These are phyloP conservation scores for Tringa solitaria DNA, from an alignment of 2,113 vertebrate genomes.

Conservation along the genomic window DNA sequence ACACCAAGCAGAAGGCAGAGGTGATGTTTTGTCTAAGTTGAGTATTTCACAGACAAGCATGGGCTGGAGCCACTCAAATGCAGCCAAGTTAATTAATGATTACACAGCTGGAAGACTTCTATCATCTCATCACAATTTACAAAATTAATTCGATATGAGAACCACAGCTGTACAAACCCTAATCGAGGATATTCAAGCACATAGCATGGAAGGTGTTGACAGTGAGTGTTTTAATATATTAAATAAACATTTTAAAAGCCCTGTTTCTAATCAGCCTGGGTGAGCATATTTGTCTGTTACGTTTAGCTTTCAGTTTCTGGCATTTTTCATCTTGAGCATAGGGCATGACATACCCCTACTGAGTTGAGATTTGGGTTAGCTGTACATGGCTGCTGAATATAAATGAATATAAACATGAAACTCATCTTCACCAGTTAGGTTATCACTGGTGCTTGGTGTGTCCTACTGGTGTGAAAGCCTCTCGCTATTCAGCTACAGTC, in stretches of 20 bases:
- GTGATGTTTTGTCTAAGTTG: constrained; percentile 14
- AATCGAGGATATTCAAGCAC: constrained; percentile 55
- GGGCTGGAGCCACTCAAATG: constrained; percentile 36
- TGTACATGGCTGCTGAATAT: background rate
- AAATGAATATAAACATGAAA: background rate
- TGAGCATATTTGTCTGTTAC: background rate
- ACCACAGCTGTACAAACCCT: constrained; percentile 51
- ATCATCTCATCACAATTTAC: constrained; percentile 55
- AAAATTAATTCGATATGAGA: constrained; percentile 61
- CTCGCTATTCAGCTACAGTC: background rate
- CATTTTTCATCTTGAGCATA: background rate
- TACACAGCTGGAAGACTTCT: constrained; percentile 67
- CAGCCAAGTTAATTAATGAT: constrained; percentile 68
- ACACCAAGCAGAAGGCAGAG: background rate
- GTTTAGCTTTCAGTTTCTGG: constrained; percentile 35
- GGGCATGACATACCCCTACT: background rate
- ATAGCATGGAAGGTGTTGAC: constrained; percentile 50
- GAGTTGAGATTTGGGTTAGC: background rate
- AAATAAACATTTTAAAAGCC: constrained; percentile 49
- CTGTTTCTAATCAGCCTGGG: constrained; percentile 11
- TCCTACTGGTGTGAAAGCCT: background rate
- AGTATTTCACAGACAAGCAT: constrained; percentile 32
- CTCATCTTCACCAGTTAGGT: background rate
- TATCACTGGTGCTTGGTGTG: background rate
- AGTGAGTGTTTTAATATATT: constrained; percentile 28